Conservation (phyloP, 2,113 vertebrate species). For the Coregonus clupeaformis region DNA sequence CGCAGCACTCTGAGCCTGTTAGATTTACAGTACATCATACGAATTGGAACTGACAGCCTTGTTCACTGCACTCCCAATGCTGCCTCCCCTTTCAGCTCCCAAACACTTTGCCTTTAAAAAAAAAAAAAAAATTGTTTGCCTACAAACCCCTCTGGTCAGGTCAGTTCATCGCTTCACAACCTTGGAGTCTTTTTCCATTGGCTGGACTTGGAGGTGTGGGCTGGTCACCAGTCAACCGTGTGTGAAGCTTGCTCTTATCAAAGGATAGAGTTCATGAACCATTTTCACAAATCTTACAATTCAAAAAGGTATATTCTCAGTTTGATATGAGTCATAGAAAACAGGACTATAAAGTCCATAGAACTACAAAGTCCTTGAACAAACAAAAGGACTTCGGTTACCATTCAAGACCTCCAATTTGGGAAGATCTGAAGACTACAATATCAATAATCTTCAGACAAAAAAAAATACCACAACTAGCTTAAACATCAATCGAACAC, state of each 20-base stretch:
- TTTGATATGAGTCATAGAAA: not conserved
- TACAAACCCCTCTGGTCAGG: not conserved
- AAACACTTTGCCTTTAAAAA: not conserved
- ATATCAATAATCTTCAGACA: not conserved
- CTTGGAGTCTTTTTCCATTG: not conserved
- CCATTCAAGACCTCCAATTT: too few relatives aligned
- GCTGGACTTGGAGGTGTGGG: not conserved
- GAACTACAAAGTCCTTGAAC: not conserved
- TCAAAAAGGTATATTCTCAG: not conserved
- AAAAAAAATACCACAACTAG: not conserved
- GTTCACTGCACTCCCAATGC: not conserved
- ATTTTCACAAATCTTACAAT: not conserved
- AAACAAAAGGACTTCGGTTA: not conserved
- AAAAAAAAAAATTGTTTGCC: not conserved
- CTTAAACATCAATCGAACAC: not conserved
- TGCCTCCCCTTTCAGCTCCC: not conserved
- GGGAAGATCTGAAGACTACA: not conserved
- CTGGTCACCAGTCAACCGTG: not conserved
- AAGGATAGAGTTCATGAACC: not conserved
- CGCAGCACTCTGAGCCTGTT: constrained; percentile 27
- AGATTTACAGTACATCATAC: constrained; percentile 41
- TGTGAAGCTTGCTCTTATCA: not conserved
- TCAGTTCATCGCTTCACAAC: not conserved
- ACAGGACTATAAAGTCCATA: not conserved
- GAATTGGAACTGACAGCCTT: constrained; percentile 27